Percentiles rank a stretch among this genome's conserved stretches.
phyloP scores from a whole-genome alignment of 2,888 invertebrate species.

The Hetaerina titia region DNA sequence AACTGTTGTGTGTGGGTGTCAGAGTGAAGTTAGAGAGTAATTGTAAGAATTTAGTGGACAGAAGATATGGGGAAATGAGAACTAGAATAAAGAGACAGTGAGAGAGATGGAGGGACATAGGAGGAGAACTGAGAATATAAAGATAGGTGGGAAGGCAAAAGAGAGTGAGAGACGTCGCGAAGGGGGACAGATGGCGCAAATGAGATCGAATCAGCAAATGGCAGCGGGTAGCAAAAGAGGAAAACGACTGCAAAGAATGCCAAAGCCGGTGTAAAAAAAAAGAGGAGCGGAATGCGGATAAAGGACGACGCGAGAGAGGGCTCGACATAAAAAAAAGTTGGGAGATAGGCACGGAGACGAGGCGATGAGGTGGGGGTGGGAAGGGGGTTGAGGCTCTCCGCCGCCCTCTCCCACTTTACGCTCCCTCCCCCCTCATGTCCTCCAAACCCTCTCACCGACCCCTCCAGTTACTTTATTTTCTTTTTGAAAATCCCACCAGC shows the following conservation, averaged over 20 bases:
- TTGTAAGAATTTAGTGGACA: background rate
- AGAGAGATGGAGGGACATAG: background rate
- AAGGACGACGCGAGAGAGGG: background rate
- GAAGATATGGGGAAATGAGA: background rate
- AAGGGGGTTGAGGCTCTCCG: background rate
- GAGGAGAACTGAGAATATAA: background rate
- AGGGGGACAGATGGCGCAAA: background rate
- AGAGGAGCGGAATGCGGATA: slow-evolving; percentile 14
- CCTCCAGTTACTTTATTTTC: background rate
- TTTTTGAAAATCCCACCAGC: background rate
- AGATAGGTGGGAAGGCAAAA: no score
- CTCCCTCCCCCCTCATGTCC: background rate
- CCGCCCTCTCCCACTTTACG: background rate
- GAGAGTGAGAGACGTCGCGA: background rate
- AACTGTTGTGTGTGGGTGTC: no score
- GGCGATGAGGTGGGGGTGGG: background rate
- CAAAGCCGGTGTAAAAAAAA: slow-evolving; percentile 14
- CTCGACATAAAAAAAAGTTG: background rate
- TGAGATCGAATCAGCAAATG: slow-evolving; percentile 1
- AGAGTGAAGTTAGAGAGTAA: no score
- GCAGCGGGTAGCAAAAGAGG: background rate
- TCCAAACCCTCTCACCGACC: background rate
- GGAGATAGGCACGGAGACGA: background rate
- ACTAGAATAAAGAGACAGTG: background rate
- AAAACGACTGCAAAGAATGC: slow-evolving; percentile 22